Conservation (phyloP, 2,113 vertebrate genomes). For the Oreochromis aureus region DNA sequence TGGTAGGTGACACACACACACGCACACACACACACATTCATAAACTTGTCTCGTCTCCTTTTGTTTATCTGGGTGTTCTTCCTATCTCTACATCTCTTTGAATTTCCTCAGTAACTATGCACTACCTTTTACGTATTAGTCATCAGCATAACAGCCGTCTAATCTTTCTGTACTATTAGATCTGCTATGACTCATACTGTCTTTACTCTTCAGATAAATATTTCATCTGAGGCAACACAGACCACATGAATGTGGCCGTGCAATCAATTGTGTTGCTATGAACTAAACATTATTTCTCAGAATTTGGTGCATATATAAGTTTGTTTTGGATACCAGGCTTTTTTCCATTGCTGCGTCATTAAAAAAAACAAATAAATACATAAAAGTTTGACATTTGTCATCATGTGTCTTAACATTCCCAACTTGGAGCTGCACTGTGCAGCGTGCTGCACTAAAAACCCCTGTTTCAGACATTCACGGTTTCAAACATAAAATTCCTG, state of each 20-base stretch:
- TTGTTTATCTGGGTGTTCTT: background rate
- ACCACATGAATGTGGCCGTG: background rate
- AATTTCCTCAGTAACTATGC: background rate
- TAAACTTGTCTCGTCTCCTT: background rate
- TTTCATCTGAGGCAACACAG: background rate
- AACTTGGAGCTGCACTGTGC: background rate
- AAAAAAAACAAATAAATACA: background rate
- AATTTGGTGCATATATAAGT: background rate
- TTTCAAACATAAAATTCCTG: background rate
- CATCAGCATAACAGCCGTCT: conserved; percentile 4
- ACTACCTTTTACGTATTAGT: conserved; percentile 16
- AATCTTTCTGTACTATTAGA: background rate
- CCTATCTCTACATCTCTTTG: background rate
- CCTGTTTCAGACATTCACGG: background rate
- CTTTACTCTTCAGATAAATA: background rate
- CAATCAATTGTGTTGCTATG: background rate
- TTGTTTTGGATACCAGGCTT: background rate
- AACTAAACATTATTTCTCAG: background rate
- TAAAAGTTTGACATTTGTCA: background rate
- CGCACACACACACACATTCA: background rate
- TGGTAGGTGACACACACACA: background rate
- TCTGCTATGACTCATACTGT: background rate
- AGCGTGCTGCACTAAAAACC: background rate
- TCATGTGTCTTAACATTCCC: background rate
- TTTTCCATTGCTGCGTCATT: background rate